Evolutionary conservation across 2,113 vertebrate genomes (phyloP), one percentile per base, ranked within the genome.

Genomic region (Litocranius walleri): DNA sequence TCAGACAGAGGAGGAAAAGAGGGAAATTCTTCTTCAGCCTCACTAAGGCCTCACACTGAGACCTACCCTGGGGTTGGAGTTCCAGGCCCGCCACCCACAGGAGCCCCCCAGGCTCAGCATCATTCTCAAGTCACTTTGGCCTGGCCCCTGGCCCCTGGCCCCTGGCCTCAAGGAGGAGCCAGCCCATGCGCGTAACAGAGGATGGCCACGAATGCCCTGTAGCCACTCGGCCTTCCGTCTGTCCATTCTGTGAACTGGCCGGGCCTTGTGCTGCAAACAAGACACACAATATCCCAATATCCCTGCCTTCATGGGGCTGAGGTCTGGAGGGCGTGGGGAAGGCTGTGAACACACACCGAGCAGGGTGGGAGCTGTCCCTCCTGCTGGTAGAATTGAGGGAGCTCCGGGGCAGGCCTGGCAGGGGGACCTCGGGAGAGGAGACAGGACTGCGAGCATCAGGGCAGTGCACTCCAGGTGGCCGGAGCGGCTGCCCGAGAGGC

Each of bases 11-110:
- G n/a, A 87, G 2, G 29, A 45, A 30, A 19, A 40, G 57, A 50
- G 83, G 50, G 91, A 40, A 96, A 92, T 85, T 71, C 92, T 94
- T 97, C 98, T 95, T 97, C 64, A 92, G 88, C 96, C 97, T 95
- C 98, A 87, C 88, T 59, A 91, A 96, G 43, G 95, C 95, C 92
- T 29, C 96, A 78, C 86, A 91, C 91, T 57, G 64, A 88, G 87
- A 17, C 54, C 77, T 81, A 95, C 71, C 95, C 90, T 87, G 16
- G 96, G 95, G 95, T 17, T 36, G 74, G 97, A 95, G 91, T 88
- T 64, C 43, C 97, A 80, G 93, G 80, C 97, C 97, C 45, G 56
- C 78, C 13, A 62, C 78, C 94, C 30, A 15, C 30, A 80, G 95
- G 85, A 83, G 33, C 19, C 43, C 2, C 40, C 36, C 3, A 4